Base-by-base conservation (phyloP, 30 jellyfish, hydroid and myxozoan species). In the Aurelia aurita region DNA sequence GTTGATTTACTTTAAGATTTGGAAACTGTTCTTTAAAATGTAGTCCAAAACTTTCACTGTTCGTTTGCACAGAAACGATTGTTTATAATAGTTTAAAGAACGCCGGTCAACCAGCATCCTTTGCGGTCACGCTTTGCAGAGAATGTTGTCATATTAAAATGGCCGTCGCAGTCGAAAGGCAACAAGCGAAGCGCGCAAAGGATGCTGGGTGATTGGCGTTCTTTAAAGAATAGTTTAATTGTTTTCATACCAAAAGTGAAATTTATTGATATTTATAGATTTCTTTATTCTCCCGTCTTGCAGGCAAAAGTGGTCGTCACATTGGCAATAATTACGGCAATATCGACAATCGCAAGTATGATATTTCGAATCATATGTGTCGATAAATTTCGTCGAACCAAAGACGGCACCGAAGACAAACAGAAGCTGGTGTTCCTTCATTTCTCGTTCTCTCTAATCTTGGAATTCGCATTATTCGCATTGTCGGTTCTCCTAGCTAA, bases 371-470 rank as follows among this genome's bases (percentile, higher is more conserved):
- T 81, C n/a, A 11, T 69, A 0, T 54, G 53, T 35, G 80, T 81
- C 63, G 69, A 16, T 6, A 67, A 67, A 39, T 45, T 81, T 14
- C 86, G 74, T 25, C 47, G 44, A 44, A 81, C 27, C 0, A 31
- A 19, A 3, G 74, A 28, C 19, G 69, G 15, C 34, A 34, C 46
- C 5, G 85, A 53, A 3, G 91, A 81, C 74, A 67, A 65, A 70
- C 58, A 63, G 28, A 81, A 69, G 43, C 85, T 81, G 21, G 91
- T 69, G 21, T 58, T 67, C 28, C 79, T 81, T 2, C 91, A 67
- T 54, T 81, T 67, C 78, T 81, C 91, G 26, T 81, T 81, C 45
- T 81, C 91, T 18, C 44, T 81, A 53, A 60, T 81, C 72, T 74
- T 81, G 23, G 85, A 81, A 44, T 22, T 81, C 54, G 91, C 91